These are phyloP conservation scores for Ischnura elegans DNA, from an alignment of 2,888 invertebrate species.

Conservation along the genomic window DNA sequence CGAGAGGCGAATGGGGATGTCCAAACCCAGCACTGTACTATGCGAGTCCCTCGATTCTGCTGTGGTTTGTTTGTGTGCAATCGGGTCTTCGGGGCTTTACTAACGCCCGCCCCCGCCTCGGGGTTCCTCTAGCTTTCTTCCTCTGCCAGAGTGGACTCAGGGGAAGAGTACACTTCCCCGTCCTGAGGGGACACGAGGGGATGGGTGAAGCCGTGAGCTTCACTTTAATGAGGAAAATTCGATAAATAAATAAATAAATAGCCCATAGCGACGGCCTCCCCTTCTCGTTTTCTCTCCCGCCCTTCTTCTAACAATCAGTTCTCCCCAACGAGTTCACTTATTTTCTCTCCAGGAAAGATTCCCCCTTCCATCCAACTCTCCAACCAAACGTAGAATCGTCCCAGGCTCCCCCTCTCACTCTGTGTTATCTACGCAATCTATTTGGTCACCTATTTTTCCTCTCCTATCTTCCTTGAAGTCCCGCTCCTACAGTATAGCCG, in stretches of 20 bases:
- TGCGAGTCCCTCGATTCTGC: background rate
- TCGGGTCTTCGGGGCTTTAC: conserved; percentile 5
- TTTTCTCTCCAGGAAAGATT: background rate
- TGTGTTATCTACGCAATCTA: background rate
- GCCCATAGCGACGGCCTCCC: conserved; percentile 4
- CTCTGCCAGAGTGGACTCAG: background rate
- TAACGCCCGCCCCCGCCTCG: background rate
- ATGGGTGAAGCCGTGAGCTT: background rate
- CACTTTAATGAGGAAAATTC: conserved; percentile 34
- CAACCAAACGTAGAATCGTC: background rate
- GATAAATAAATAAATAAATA: conserved; percentile 16
- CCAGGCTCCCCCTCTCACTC: background rate
- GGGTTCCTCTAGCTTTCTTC: background rate
- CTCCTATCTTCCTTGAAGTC: background rate
- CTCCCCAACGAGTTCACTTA: background rate
- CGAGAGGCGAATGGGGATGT: background rate
- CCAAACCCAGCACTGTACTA: background rate
- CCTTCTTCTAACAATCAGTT: background rate
- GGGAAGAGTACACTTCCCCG: background rate
- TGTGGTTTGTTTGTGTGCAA: conserved; percentile 27
- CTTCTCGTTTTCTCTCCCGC: conserved; percentile 60
- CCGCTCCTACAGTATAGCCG: background rate
- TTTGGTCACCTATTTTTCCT: background rate
- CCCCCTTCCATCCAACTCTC: background rate
- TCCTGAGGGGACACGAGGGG: background rate